Evolutionary conservation across 1,140 invertebrate species (phyloP).

Genomic region (Uloborus diversus): DNA sequence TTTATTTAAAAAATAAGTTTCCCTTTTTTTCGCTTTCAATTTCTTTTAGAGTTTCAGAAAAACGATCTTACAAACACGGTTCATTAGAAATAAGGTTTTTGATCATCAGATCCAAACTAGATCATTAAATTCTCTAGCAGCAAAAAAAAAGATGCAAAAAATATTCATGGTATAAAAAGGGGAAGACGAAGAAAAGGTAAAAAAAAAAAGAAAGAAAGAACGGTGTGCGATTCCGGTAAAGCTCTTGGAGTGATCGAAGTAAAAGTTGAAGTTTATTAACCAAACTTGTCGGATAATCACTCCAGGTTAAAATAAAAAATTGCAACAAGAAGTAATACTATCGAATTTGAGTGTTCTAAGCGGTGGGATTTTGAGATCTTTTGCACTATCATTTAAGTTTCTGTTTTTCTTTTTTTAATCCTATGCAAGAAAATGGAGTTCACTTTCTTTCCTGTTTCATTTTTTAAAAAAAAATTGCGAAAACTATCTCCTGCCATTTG

Average conservation of each 20-base stretch:
- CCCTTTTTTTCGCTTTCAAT: neutral
- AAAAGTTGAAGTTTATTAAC: conserved; percentile 44
- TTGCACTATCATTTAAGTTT: no score
- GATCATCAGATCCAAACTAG: conserved; percentile 53
- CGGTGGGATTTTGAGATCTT: neutral
- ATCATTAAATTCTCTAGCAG: conserved; percentile 43
- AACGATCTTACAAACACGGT: conserved; percentile 32
- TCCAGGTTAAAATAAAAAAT: conserved; percentile 51
- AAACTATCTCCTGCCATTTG: conserved; percentile 24
- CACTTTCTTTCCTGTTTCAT: neutral
- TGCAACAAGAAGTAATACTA: neutral
- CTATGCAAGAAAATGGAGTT: neutral
- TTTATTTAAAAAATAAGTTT: neutral
- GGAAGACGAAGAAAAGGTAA: neutral
- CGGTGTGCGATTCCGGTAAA: neutral
- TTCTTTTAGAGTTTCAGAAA: conserved; percentile 17
- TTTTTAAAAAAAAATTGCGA: neutral
- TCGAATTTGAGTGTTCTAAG: neutral
- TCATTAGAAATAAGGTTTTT: conserved; percentile 50
- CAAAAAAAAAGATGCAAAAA: neutral
- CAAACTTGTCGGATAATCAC: conserved; percentile 48
- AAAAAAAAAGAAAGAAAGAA: neutral
- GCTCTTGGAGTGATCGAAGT: conserved; percentile 29
- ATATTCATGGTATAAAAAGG: neutral
- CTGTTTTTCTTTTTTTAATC: neutral